These are phyloP conservation scores for Anarhynchus alexandrinus DNA, from an alignment of 2,113 vertebrate species.

Conservation along the genomic window DNA sequence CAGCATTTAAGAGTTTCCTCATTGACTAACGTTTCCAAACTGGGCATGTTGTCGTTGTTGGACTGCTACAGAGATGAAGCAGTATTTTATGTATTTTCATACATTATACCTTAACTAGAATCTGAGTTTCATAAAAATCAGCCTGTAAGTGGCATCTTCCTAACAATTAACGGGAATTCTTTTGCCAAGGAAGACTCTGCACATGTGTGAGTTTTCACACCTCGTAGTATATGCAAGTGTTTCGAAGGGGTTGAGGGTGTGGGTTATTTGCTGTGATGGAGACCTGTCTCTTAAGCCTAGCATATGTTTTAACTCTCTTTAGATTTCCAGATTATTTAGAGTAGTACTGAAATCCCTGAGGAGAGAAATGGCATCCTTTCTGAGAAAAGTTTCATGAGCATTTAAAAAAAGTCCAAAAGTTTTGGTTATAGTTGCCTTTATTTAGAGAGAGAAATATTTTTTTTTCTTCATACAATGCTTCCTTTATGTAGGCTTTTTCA, in stretches of 20 bases:
- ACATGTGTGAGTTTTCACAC: background rate
- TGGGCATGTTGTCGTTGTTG: accelerated
- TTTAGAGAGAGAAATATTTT: background rate
- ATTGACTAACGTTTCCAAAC: background rate
- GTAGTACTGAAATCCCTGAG: background rate
- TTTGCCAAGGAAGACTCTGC: background rate
- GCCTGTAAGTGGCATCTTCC: background rate
- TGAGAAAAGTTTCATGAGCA: background rate
- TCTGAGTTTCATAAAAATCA: background rate
- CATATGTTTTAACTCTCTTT: background rate
- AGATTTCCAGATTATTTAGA: background rate
- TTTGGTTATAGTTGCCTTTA: background rate
- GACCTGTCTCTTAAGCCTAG: background rate
- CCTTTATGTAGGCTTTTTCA: background rate
- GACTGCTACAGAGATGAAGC: background rate
- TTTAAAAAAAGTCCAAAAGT: background rate
- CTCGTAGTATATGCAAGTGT: background rate
- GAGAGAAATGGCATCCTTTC: background rate
- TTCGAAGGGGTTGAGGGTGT: background rate
- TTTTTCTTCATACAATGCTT: background rate
- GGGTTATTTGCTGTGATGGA: background rate
- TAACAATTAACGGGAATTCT: background rate
- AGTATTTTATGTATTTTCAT: background rate
- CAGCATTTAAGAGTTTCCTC: background rate
- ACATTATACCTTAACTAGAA: background rate